Evolutionary conservation across 92 coral and sea anemone genomes (phyloP), one percentile per base, ranked within the genome.

Genomic region (Porites divaricata): DNA sequence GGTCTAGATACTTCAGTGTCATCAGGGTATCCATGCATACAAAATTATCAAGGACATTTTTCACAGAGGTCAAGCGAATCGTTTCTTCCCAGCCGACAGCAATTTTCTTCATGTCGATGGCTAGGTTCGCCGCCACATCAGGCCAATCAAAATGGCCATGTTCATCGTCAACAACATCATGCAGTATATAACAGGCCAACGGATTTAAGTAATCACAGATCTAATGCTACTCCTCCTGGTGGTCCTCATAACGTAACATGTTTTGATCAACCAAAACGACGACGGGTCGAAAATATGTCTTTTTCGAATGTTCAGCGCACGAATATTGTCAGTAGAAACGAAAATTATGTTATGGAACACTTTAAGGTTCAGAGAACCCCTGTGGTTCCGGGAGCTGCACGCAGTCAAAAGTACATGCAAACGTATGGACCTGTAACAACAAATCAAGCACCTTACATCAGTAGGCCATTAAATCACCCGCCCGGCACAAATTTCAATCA

Each of bases 271-370:
- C 16, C 64, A 48, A 80, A 80, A 16, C 16, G 85, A 17, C 35
- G 61, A 78, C 65, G 74, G 22, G 63, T 66, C 65, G 72, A 78
- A 2, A 57, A 70, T 9, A 35, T 10, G 8, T 57, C 63, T n/a
- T 14, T n/a, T 58, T 68, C 75, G 8, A 26, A 68, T 68, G 52
- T 67, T 52, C 76, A 68, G 17, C 76, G 22, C 22, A 73, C 53
- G 77, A 61, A 69, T 57, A 76, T 69, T 11, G 85, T 80, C 24
- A 54, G 67, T 13, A 80, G 85, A 53, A 80, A 58, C 67, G 70
- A 26, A 41, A 41, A 52, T 13, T 80, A 80, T 35, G 57, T 80
- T 21, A 80, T 80, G 85, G 76, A 80, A n/a, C 69, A 69, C 64
- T 80, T 80, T 69, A 80, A 80, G 76, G 24, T 80, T 16, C 62